Percentiles rank a stretch among this genome's conserved stretches.
Evolutionary conservation across 2,113 vertebrate species (phyloP).

Genomic region (Strigops habroptila): DNA sequence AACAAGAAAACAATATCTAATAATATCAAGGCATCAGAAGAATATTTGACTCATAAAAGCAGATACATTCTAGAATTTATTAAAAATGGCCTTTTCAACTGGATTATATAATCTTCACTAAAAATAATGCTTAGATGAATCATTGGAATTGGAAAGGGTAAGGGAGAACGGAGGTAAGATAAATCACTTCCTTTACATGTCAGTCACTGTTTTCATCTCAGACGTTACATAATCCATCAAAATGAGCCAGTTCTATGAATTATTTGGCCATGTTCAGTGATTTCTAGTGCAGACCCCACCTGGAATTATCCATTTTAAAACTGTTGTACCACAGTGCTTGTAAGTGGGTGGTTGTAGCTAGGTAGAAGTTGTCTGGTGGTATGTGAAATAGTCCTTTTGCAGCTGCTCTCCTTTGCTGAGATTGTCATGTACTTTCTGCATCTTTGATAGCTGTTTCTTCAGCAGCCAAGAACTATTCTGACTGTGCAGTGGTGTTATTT

Average conservation of each 20-base stretch:
- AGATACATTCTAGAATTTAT: not conserved
- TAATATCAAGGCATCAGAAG: not conserved
- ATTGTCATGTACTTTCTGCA: not conserved
- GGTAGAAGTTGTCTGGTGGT: not conserved
- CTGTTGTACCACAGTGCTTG: not conserved
- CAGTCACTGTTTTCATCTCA: not conserved
- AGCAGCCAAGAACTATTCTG: not conserved
- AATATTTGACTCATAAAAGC: not conserved
- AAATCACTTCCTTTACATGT: not conserved
- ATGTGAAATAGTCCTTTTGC: not conserved
- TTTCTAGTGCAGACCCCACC: not conserved
- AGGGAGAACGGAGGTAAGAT: not conserved
- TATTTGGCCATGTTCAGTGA: not conserved
- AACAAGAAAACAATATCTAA: not conserved
- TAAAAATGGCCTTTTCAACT: not conserved
- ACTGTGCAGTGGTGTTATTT: not conserved
- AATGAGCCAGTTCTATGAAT: not conserved
- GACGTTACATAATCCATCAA: not conserved
- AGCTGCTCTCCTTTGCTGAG: not conserved
- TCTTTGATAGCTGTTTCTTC: slow-evolving; percentile 5
- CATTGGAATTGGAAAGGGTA: not conserved
- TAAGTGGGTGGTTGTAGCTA: not conserved
- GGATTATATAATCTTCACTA: not conserved
- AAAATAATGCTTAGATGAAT: slow-evolving; percentile 34
- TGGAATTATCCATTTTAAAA: not conserved